Percentiles rank a stretch among this genome's conserved stretches.
These are phyloP conservation scores for Drosophila imparisetae DNA, from an alignment of 2,888 invertebrate genomes.

Conservation along the genomic window DNA sequence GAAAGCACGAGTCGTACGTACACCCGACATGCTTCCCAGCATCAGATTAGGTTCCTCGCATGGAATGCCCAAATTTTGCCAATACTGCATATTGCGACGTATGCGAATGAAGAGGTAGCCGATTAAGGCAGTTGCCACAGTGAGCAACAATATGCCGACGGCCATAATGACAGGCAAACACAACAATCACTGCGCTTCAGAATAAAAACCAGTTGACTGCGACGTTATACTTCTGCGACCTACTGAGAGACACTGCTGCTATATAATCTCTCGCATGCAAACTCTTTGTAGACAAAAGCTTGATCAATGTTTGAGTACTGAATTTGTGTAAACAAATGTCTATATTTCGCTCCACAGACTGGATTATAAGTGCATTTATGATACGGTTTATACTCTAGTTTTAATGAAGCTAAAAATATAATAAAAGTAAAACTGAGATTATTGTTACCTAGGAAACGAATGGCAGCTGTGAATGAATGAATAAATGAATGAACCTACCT, in stretches of 20 bases:
- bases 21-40: not conserved
- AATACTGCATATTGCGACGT: conserved; percentile 46
- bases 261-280: too few species aligned
- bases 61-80: conserved; percentile 58
- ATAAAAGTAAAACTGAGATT: too few species aligned
- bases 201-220: not conserved
- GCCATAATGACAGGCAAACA: conserved; percentile 38
- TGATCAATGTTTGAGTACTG: too few species aligned
- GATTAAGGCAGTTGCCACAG: conserved; percentile 37
- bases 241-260: conserved; percentile 21
- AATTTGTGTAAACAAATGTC: too few species aligned
- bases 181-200: not conserved
- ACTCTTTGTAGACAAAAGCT: too few species aligned
- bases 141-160: conserved; percentile 37
- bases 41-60: conserved; percentile 57
- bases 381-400: too few species aligned
- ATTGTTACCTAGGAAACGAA: too few species aligned
- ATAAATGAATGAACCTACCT: too few species aligned
- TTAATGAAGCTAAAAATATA: too few species aligned
- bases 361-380: too few species aligned
- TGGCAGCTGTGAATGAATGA: too few species aligned
- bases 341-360: too few species aligned
- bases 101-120: conserved; percentile 28
- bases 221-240: not conserved
- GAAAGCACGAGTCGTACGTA: conserved; percentile 44